A percentile compares a stretch with the other conserved stretches of the same genome.
Conservation (phyloP, 1,140 invertebrate genomes). For the Drosophila serrata region DNA sequence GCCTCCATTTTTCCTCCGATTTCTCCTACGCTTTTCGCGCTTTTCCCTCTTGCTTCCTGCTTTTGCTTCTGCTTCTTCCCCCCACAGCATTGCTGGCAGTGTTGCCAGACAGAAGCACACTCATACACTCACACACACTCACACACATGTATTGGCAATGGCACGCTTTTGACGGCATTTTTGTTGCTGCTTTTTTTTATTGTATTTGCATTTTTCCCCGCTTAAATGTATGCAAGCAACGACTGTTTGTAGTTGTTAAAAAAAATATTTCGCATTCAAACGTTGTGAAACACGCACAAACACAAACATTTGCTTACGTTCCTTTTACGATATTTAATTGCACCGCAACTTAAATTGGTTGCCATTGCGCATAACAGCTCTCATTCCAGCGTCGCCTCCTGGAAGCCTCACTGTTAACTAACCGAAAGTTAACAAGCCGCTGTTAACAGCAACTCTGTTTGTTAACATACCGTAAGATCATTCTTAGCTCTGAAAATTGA, state of each 20-base stretch:
- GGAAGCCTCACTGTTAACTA: neutral
- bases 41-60: neutral
- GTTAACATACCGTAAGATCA: neutral
- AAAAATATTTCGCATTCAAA: slow-evolving; percentile 77
- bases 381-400: neutral
- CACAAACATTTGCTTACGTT: slow-evolving; percentile 67
- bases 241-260: slow-evolving; percentile 50
- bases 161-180: slow-evolving; percentile 66
- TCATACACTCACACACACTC: neutral
- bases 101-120: slow-evolving; percentile 11
- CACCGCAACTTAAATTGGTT: slow-evolving; percentile 40
- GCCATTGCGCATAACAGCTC: neutral
- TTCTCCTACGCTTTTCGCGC: neutral
- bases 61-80: neutral
- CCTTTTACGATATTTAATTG: slow-evolving; percentile 46
- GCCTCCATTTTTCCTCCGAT: neutral
- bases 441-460: neutral
- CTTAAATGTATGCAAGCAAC: slow-evolving; percentile 8
- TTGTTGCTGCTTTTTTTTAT: slow-evolving; percentile 26
- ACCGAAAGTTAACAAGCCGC: neutral
- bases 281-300: slow-evolving; percentile 69
- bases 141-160: slow-evolving; percentile 33
- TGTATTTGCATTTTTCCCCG: slow-evolving; percentile 38
- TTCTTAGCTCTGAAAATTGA: neutral
- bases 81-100: slow-evolving; percentile 17